These are phyloP conservation scores for Hemaris fuciformis DNA, from an alignment of 2,888 invertebrate genomes.

Conservation along the genomic window DNA sequence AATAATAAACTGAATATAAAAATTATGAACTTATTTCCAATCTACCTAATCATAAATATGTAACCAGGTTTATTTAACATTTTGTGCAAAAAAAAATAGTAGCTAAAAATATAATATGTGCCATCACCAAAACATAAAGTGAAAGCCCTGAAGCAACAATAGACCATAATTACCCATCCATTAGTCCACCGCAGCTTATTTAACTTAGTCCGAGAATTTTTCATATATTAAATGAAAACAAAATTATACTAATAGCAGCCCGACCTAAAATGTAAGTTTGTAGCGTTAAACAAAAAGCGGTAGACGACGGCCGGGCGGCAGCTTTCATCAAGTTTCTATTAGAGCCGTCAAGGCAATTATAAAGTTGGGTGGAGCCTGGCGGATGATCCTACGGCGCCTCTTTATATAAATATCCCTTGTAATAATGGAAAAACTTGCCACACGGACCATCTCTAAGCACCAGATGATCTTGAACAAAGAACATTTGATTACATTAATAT, in stretches of 20 bases:
- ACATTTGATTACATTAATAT: constrained; percentile 51
- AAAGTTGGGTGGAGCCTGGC: constrained; percentile 60
- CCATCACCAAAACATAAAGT: not conserved
- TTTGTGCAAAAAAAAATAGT: not conserved
- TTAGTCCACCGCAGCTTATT: constrained; percentile 26
- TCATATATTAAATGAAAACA: constrained; percentile 18
- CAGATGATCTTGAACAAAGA: constrained; percentile 62
- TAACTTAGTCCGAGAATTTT: constrained; percentile 30
- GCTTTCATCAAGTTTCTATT: constrained; percentile 78
- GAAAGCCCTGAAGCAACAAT: not conserved
- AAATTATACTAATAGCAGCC: constrained; percentile 44
- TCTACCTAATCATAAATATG: no score
- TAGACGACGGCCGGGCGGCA: constrained; percentile 54
- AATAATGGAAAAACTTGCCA: constrained; percentile 77
- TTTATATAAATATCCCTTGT: constrained; percentile 73
- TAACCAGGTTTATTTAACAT: no score
- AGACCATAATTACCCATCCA: constrained; percentile 12
- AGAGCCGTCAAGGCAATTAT: constrained; percentile 77
- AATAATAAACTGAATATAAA: no score
- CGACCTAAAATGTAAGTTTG: constrained; percentile 66
- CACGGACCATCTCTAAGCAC: constrained; percentile 45
- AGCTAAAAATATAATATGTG: not conserved
- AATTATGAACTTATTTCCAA: no score
- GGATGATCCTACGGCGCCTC: constrained; percentile 60
- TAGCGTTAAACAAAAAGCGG: constrained; percentile 63